Evolutionary conservation across 2,888 invertebrate genomes (phyloP), one percentile per base, ranked within the genome.

Genomic region (Lissocephala sabroskyi): DNA sequence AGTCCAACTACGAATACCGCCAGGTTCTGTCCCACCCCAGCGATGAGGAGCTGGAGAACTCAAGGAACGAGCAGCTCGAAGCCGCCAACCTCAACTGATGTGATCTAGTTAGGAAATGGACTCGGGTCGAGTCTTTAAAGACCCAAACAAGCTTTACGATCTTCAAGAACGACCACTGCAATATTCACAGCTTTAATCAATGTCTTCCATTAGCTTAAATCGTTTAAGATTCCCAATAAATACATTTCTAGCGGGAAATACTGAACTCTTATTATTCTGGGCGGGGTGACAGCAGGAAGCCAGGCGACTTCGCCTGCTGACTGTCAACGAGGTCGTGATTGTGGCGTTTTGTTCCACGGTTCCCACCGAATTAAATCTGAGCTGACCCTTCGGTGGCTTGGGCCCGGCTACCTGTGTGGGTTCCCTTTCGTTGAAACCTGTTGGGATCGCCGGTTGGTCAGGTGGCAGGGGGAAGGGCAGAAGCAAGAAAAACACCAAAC

Each of bases 1-100:
- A 53, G 19, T 26, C 4, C 14, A 53, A 57, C 18, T 30, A 16
- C 45, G 4, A 41, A 35, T 37, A 26, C 43, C 3, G 7, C 10
- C 17, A 40, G 47, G 30, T 32, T 16, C 16, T 19, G 10, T 28
- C 35, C 41, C 26, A 7, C 29, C 40, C 26, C 16, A 44, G 33
- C 41, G 63, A 61, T 2, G 76, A 68, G 43, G 65, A 76, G 33
- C 47, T 49, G 18, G 61, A 76, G 1, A 76, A 71, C 50, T 40
- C 53, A 35, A 62, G 54, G 26, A 77, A 74, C 26, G 76, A 74
- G 26, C 56, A 62, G 10, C 51, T 56, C 16, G 71, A 74, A 48
- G 63, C 61, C 36, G 44, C 54, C 33, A n/a, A n/a, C 43, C 52
- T 19, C 10, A 13, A 19, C n/a, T 14, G 41, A 28, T 58, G 42